A percentile compares a stretch with the other conserved stretches of the same genome.
These are phyloP conservation scores for Chymomyza procnemis DNA, from an alignment of 2,888 invertebrate genomes.

Conservation along the genomic window DNA sequence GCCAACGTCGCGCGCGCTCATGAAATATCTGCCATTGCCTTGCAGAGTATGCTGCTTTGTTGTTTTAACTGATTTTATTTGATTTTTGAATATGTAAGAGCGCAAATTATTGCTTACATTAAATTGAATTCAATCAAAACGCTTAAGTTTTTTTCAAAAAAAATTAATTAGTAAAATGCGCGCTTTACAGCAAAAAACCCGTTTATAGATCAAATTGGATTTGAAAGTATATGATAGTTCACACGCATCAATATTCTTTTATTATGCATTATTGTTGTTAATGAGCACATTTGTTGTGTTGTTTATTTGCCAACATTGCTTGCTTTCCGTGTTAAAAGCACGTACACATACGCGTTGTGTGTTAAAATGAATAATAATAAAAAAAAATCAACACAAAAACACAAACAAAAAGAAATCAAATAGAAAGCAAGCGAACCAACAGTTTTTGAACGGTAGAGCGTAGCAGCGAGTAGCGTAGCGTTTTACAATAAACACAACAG, in stretches of 20 bases:
- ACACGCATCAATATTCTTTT: background rate
- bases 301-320: background rate
- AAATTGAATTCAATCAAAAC: background rate
- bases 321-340: slow-evolving; percentile 42
- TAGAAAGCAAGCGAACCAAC: slow-evolving; percentile 69
- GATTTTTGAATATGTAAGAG: background rate
- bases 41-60: slow-evolving; percentile 11
- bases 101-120: background rate
- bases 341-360: slow-evolving; percentile 54
- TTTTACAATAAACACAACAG: slow-evolving; percentile 1
- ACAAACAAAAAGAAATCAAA: slow-evolving; percentile 67
- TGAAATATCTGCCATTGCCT: background rate
- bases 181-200: slow-evolving; percentile 57
- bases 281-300: background rate
- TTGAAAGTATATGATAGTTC: slow-evolving; percentile 1
- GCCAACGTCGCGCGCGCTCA: slow-evolving; percentile 36
- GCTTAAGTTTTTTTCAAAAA: background rate
- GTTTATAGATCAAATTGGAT: slow-evolving; percentile 34
- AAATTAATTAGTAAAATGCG: slow-evolving; percentile 49
- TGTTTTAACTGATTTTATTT: slow-evolving; percentile 23
- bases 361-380: slow-evolving; percentile 28
- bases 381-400: slow-evolving; percentile 48
- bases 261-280: background rate
- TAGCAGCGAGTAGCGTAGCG: background rate
- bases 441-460: background rate